Evolutionary conservation across 2,113 vertebrate species (phyloP), one percentile per base, ranked within the genome.

Genomic region (Oxyruncus cristatus): DNA sequence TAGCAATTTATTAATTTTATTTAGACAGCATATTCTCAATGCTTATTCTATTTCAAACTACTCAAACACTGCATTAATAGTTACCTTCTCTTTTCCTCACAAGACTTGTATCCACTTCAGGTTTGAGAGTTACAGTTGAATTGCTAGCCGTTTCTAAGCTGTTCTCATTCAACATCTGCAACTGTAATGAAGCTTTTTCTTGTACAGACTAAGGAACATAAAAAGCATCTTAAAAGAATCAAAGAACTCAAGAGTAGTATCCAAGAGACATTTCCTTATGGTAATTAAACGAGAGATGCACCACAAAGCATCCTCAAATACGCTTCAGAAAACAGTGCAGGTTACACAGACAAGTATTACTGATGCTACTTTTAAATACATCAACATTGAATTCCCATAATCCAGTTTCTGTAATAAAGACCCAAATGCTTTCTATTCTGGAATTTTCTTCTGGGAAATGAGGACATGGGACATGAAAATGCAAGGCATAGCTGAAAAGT

Each of bases 61-160:
- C 19, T 82, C 37, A 66, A 58, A 26, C 3, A 20, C 12, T 5
- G 37, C 20, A 14, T 63, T 63, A 72, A 56, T 10, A 70, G 11
- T 97, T 97, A 98, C 98, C 98, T 95, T 97, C 97, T 91, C 23
- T 95, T 95, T 96, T 97, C 3, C 12, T 70, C 14, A 47, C 46
- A 86, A 95, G 76, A 90, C 53, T 96, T 53, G 95, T 44, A 87
- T 96, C 95, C 21, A n/a, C 61, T 97, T 97, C 97, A 71, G 66
- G 95, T 94, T 97, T 98, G 74, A 98, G 78, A 8, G 97, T 98
- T 84, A 97, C 1, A 56, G 86, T 92, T 87, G 97, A 98, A 94
- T 82, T 95, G 18, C 91, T 95, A 93, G 67, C 46, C 10, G n/a
- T 74, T 93, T 97, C 98, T 90, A 84, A 97, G 90, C 83, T 98